Percentiles rank a stretch among this genome's conserved stretches.
Conservation (phyloP, 2,797 vertebrate genomes). For the Spea hammondii region DNA sequence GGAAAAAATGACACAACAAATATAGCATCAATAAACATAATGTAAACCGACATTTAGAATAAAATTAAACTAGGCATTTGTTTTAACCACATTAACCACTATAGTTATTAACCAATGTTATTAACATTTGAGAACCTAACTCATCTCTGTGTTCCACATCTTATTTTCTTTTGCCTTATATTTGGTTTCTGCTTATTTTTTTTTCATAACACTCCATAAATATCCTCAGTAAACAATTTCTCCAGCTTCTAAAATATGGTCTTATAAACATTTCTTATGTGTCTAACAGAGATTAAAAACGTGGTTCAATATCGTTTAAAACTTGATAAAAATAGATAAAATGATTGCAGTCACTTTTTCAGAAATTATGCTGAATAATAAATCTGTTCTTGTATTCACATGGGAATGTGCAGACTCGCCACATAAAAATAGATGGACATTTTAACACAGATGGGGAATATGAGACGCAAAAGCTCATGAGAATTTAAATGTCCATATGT, state of each 20-base stretch:
- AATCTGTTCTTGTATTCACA: constrained; percentile 36
- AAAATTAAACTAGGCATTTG: too few relatives aligned
- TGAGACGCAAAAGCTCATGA: constrained; percentile 39
- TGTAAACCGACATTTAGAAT: too few relatives aligned
- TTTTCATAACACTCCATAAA: not conserved
- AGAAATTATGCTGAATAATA: constrained; percentile 31
- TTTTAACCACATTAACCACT: too few relatives aligned
- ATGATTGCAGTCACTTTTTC: constrained; percentile 37
- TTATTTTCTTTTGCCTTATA: too few relatives aligned
- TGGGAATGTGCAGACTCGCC: constrained; percentile 39
- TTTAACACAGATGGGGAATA: constrained; percentile 47
- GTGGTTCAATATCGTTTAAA: constrained; percentile 4
- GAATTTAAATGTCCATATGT: constrained; percentile 46
- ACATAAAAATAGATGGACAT: constrained; percentile 44
- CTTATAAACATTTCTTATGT: not conserved
- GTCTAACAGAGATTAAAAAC: not conserved
- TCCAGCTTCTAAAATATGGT: constrained; percentile 3
- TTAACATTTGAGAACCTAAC: too few relatives aligned
- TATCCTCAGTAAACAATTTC: not conserved
- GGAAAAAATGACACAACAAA: too few relatives aligned
- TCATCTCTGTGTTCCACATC: too few relatives aligned
- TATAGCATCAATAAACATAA: too few relatives aligned
- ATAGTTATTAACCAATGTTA: too few relatives aligned
- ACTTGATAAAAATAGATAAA: constrained; percentile 16
- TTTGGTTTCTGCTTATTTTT: not conserved